These are phyloP conservation scores for Meloidogyne exigua DNA, from an alignment of 1,140 invertebrate genomes.

Conservation along the genomic window DNA sequence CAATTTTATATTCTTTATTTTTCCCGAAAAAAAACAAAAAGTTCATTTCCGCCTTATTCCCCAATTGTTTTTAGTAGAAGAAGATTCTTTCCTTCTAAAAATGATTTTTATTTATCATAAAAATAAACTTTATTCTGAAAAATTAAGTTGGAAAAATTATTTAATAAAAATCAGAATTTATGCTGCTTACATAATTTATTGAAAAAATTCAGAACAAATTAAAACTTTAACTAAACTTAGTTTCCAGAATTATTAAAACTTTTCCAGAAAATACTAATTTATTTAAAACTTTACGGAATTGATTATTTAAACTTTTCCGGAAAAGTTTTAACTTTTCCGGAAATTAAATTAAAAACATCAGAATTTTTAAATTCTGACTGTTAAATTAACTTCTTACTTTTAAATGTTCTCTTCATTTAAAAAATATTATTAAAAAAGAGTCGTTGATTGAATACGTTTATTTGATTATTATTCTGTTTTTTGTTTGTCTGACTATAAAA, in stretches of 20 bases:
- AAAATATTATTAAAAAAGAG: background rate
- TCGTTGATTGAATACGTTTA: background rate
- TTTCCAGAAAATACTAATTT: background rate
- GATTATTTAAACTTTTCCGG: no score
- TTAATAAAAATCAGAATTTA: no score
- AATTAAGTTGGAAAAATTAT: no score
- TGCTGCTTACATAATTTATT: no score
- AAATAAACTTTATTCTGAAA: no score
- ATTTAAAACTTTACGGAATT: no score
- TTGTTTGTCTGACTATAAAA: background rate
- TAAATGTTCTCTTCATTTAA: background rate
- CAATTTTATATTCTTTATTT: background rate
- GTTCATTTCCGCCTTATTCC: constrained; percentile 1
- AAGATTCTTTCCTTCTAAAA: background rate
- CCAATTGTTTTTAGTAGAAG: background rate
- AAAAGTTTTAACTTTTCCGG: no score
- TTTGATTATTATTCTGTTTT: background rate
- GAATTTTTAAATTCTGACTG: background rate
- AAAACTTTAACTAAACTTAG: background rate
- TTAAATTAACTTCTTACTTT: background rate
- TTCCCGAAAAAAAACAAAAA: background rate
- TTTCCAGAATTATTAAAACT: background rate
- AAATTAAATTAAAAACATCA: background rate
- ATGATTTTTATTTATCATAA: background rate
- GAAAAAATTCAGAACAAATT: background rate